Conservation (phyloP, 2,113 vertebrate species). For the Crotalus helleri region DNA sequence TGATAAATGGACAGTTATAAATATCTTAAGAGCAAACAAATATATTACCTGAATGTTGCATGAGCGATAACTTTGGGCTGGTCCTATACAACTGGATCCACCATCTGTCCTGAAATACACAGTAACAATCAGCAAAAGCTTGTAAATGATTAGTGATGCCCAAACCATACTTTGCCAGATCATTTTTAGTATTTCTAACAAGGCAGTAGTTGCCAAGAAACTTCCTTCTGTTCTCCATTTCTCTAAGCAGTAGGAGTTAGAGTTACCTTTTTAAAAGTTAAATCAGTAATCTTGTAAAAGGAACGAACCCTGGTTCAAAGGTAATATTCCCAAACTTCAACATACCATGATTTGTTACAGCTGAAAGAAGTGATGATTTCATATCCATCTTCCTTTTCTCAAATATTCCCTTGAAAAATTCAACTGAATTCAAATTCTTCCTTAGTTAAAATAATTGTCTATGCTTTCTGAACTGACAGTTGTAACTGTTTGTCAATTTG, state of each 20-base stretch:
- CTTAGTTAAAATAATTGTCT: background rate
- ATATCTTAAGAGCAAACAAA: background rate
- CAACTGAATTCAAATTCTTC: background rate
- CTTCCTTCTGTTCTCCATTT: background rate
- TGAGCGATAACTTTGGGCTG: slow-evolving; percentile 77
- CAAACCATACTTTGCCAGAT: background rate
- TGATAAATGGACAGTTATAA: background rate
- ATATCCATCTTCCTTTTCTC: background rate
- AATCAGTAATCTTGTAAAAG: background rate
- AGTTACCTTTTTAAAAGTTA: background rate
- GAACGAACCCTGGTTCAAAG: background rate
- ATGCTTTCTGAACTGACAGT: background rate
- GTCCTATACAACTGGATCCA: slow-evolving; percentile 83
- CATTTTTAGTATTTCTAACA: background rate
- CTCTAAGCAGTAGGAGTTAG: background rate
- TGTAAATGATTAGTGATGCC: background rate
- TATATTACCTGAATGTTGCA: slow-evolving; percentile 84
- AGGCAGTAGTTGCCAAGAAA: background rate
- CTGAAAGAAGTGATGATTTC: background rate
- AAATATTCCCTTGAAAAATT: background rate
- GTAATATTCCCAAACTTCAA: background rate
- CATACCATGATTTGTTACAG: background rate
- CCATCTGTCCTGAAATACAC: slow-evolving; percentile 77
- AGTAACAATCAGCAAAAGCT: background rate
- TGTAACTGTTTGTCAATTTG: background rate